phyloP scores from a whole-genome alignment of 1,140 invertebrate genomes.

The Heliothis virescens region DNA sequence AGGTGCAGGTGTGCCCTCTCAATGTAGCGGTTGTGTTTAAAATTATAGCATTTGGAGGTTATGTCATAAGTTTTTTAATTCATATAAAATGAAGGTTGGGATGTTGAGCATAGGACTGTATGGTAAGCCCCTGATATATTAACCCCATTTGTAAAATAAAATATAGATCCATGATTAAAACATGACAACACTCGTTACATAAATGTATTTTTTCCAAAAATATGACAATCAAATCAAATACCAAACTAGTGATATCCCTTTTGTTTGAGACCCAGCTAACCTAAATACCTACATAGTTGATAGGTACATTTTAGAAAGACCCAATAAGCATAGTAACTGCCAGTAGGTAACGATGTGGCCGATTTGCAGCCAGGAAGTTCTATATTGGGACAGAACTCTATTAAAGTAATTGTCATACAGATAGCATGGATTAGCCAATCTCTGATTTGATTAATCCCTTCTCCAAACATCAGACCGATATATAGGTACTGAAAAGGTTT shows the following conservation, averaged over 20 bases:
- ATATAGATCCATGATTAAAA: no score
- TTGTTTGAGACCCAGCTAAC: no score
- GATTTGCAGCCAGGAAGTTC: constrained; percentile 38
- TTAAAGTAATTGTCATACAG: constrained; percentile 46
- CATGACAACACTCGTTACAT: no score
- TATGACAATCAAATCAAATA: no score
- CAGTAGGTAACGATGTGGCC: constrained; percentile 19
- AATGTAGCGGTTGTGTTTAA: constrained; percentile 31
- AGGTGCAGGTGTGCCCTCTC: constrained; percentile 33
- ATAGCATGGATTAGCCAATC: constrained; percentile 41
- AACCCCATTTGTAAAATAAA: no score
- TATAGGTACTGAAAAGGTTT: neutral
- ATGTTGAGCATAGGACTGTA: no score
- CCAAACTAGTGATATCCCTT: no score
- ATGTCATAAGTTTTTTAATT: neutral
- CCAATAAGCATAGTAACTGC: neutral
- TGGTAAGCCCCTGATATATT: no score
- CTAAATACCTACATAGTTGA: no score
- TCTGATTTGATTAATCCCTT: constrained; percentile 47
- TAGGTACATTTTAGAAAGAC: no score
- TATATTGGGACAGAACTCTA: constrained; percentile 44
- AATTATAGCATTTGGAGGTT: constrained; percentile 30
- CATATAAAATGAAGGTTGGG: neutral
- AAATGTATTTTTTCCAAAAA: no score
- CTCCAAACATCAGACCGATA: constrained; percentile 5